Conservation (phyloP, 2,113 vertebrate genomes). For the Thryonomys swinderianus region DNA sequence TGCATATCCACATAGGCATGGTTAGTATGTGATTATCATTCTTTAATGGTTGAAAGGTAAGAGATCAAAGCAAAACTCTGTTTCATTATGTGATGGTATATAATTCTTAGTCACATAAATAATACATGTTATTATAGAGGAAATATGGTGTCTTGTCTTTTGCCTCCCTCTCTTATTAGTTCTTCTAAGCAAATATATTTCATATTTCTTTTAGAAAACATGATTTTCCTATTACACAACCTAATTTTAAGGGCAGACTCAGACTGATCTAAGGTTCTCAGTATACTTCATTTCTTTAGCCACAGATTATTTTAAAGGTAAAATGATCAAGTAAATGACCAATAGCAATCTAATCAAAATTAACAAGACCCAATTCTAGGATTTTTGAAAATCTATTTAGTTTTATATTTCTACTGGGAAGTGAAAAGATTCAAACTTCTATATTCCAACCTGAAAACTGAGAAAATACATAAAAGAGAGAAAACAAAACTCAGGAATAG, state of each 20-base stretch:
- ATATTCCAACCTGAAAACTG: not conserved
- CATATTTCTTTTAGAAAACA: conserved; percentile 18
- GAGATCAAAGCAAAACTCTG: not conserved
- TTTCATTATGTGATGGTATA: not conserved
- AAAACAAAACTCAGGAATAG: not conserved
- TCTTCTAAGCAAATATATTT: not conserved
- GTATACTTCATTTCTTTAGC: not conserved
- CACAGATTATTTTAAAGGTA: conserved; percentile 26
- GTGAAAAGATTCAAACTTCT: not conserved
- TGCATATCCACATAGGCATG: not conserved
- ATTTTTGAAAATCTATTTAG: not conserved
- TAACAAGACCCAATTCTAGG: not conserved
- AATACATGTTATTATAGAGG: not conserved
- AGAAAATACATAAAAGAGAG: not conserved
- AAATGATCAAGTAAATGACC: not conserved
- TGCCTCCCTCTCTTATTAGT: not conserved
- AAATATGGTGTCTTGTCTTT: conserved; percentile 4
- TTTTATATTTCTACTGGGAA: conserved; percentile 2
- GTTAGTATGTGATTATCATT: conserved; percentile 19
- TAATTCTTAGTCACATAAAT: not conserved
- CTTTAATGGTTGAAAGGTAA: conserved; percentile 2
- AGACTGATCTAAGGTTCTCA: not conserved
- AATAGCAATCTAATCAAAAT: not conserved
- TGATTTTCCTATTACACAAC: not conserved
- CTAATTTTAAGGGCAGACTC: not conserved